Conservation (phyloP, 1,140 invertebrate species). For the Drosophila rhopaloa region DNA sequence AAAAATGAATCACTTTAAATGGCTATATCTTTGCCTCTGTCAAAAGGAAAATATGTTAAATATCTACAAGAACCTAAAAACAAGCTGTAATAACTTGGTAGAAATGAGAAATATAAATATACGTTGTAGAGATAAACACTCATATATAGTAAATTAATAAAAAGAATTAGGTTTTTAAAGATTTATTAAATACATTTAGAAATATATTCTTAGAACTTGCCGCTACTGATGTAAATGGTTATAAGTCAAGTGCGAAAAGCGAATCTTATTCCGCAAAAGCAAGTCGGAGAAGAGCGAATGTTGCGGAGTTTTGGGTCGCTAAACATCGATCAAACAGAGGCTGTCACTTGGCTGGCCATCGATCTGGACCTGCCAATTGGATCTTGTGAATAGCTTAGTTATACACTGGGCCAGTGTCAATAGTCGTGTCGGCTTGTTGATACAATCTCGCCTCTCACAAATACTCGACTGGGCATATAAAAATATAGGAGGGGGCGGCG, state of each 20-base stretch:
- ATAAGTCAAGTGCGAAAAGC: conserved; percentile 9
- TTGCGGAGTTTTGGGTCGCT: conserved; percentile 34
- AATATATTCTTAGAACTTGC: background rate
- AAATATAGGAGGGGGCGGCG: conserved; percentile 25
- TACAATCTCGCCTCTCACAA: conserved; percentile 52
- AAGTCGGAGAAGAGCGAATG: background rate
- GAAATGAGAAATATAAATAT: too few relatives aligned
- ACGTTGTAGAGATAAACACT: too few relatives aligned
- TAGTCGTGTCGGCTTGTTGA: conserved; percentile 49
- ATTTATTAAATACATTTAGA: too few relatives aligned
- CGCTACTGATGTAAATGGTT: conserved; percentile 13
- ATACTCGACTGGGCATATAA: conserved; percentile 36
- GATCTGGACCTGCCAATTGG: conserved; percentile 40
- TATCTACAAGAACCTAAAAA: too few relatives aligned
- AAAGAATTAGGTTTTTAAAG: too few relatives aligned
- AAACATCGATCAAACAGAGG: conserved; percentile 42
- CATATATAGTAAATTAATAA: too few relatives aligned
- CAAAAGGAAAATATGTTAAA: too few relatives aligned
- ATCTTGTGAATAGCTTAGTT: conserved; percentile 63
- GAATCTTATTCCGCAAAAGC: conserved; percentile 28
- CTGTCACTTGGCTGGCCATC: conserved; percentile 46
- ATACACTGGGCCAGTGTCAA: conserved; percentile 60
- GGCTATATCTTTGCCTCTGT: too few relatives aligned
- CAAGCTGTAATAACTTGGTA: too few relatives aligned
- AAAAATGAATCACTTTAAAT: too few relatives aligned